phyloP scores from a whole-genome alignment of 2,888 invertebrate genomes.

The Deilephila porcellus region DNA sequence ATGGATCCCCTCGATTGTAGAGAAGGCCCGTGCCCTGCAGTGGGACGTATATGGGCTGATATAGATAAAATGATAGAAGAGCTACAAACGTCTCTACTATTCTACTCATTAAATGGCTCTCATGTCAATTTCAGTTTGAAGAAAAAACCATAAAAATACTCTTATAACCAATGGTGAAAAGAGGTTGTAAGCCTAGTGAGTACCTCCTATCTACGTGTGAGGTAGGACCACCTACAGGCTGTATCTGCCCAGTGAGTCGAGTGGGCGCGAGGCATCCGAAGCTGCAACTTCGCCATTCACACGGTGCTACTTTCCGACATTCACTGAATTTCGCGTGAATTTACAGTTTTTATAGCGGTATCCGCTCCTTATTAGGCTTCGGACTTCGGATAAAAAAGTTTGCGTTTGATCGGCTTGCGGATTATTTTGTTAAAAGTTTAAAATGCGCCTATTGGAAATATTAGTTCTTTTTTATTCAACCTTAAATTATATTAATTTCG shows the following conservation, averaged over 20 bases:
- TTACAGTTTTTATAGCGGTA: conserved; percentile 51
- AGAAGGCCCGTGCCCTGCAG: too few species aligned
- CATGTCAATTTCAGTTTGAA: too few species aligned
- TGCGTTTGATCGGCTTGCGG: conserved; percentile 2
- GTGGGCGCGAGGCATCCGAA: conserved; percentile 49
- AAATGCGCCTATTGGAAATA: neutral
- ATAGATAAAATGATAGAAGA: too few species aligned
- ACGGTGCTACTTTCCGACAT: conserved; percentile 49
- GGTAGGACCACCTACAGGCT: conserved; percentile 62
- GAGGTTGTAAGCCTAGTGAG: neutral
- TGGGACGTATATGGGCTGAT: too few species aligned
- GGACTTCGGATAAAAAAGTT: conserved; percentile 3
- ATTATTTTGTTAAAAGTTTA: neutral
- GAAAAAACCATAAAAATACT: too few species aligned
- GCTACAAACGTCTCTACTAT: too few species aligned
- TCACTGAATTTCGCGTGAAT: conserved; percentile 48
- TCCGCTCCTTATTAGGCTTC: conserved; percentile 42
- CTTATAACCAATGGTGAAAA: too few species aligned
- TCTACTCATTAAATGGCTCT: too few species aligned
- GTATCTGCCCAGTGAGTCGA: conserved; percentile 66
- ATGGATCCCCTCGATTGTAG: too few species aligned
- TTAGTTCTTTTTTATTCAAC: neutral
- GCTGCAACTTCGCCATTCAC: conserved; percentile 44
- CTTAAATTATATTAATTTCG: too few species aligned
- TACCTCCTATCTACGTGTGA: conserved; percentile 55